Percentiles rank a stretch among this genome's conserved stretches.
Conservation (phyloP, 2,888 invertebrate genomes). For the Eupeodes latifasciatus region DNA sequence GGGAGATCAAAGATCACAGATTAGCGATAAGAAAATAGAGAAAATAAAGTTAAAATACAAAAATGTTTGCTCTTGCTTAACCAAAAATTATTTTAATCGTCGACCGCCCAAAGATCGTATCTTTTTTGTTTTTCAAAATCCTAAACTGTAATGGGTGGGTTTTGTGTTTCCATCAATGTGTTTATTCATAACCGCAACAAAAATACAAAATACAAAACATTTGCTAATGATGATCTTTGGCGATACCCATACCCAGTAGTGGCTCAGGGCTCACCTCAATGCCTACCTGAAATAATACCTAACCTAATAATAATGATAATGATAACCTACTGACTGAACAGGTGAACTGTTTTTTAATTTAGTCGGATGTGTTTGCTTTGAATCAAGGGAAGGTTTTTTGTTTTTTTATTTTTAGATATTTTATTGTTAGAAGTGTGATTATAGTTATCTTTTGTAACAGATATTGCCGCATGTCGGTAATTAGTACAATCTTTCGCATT, state of each 20-base stretch:
- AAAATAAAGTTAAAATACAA: constrained; percentile 15
- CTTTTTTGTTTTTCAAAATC: constrained; percentile 3
- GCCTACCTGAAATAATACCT: constrained; percentile 52
- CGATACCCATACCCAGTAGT: constrained; percentile 8
- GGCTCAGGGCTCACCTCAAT: constrained; percentile 42
- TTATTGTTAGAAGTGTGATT: constrained; percentile 50
- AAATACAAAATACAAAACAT: constrained; percentile 23
- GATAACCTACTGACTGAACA: constrained; percentile 54
- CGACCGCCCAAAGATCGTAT: constrained; percentile 60
- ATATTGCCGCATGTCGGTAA: background rate
- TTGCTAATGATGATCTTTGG: constrained; percentile 69
- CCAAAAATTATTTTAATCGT: constrained; percentile 63
- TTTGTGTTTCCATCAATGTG: constrained; percentile 46
- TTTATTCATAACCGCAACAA: constrained; percentile 23
- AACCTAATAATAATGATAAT: constrained; percentile 38
- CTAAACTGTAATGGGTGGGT: constrained; percentile 53
- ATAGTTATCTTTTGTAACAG: background rate
- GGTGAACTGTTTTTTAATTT: constrained; percentile 34
- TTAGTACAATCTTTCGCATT: no score
- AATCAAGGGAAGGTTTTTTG: constrained; percentile 38
- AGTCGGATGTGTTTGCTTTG: constrained; percentile 7
- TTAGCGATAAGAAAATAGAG: constrained; percentile 42
- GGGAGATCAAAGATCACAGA: constrained; percentile 45
- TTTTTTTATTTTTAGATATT: constrained; percentile 10
- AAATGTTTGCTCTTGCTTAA: constrained; percentile 69